phyloP scores from a whole-genome alignment of 2,888 invertebrate species.

The Ramazzottius varieornatus region DNA sequence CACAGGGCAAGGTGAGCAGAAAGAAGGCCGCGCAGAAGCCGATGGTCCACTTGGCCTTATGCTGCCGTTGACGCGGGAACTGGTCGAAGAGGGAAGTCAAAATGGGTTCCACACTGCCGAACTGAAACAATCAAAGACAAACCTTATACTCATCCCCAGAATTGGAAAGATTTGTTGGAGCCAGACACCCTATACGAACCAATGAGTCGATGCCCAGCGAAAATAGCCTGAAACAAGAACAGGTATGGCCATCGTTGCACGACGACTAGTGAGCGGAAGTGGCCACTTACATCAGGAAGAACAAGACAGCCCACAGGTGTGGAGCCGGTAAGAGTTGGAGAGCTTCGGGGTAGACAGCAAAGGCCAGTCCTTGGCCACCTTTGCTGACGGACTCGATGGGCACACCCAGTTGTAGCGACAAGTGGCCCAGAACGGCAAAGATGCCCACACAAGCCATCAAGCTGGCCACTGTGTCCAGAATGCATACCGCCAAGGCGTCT shows the following conservation, averaged over 20 bases:
- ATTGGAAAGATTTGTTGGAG: not conserved
- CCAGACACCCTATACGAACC: not conserved
- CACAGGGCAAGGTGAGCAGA: not conserved
- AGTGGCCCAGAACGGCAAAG: not conserved
- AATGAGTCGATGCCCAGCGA: not conserved
- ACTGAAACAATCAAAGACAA: not conserved
- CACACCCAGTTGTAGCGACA: not conserved
- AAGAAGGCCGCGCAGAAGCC: not conserved
- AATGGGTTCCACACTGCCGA: not conserved
- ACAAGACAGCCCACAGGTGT: not conserved
- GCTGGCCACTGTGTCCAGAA: not conserved
- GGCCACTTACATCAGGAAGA: not conserved
- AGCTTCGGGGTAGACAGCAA: not conserved
- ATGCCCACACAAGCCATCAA: not conserved
- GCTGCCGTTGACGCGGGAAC: not conserved
- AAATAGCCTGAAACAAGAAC: not conserved
- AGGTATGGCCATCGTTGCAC: not conserved
- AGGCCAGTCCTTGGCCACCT: not conserved
- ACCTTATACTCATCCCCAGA: not conserved
- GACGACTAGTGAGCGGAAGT: not conserved
- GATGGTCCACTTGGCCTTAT: not conserved
- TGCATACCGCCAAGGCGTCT: not conserved
- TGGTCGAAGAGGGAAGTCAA: not conserved
- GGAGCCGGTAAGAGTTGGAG: not conserved
- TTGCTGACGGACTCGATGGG: not conserved